These are phyloP conservation scores for Epinephelus awoara DNA, from an alignment of 2,797 vertebrate genomes.

Conservation along the genomic window DNA sequence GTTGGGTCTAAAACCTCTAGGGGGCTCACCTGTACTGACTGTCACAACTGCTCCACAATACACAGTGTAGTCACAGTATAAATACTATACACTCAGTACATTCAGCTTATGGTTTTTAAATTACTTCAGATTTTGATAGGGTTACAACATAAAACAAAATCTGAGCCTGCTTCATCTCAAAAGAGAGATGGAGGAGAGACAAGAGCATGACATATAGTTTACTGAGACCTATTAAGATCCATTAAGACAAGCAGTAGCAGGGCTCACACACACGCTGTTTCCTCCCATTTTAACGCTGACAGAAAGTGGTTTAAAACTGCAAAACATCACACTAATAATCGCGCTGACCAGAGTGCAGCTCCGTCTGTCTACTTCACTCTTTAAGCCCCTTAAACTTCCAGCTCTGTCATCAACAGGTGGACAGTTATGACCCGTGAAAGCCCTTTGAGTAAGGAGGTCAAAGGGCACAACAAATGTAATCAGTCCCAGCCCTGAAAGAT, in stretches of 20 bases:
- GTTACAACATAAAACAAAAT: neutral
- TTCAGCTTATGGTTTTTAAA: neutral
- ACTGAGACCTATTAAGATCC: neutral
- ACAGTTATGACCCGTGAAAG: constrained; percentile 49
- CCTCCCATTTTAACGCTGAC: neutral
- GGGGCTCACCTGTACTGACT: constrained; percentile 39
- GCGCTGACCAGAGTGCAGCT: neutral
- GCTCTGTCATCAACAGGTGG: constrained; percentile 28
- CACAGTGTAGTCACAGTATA: neutral
- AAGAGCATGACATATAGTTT: neutral
- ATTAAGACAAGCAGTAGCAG: neutral
- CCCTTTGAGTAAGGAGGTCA: constrained; percentile 39
- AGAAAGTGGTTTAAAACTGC: neutral
- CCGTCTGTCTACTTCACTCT: neutral
- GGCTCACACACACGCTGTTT: neutral
- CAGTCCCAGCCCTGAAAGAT: constrained; percentile 26
- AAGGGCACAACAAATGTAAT: constrained; percentile 41
- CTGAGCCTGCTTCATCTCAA: neutral
- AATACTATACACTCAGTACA: neutral
- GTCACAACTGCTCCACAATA: neutral
- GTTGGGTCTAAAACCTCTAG: constrained; percentile 30
- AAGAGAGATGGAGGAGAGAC: neutral
- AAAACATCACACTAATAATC: constrained; percentile 4
- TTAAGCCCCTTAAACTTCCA: constrained; percentile 12
- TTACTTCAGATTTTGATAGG: neutral